Percentiles rank a stretch among this genome's conserved stretches.
phyloP scores from a whole-genome alignment of 2,797 vertebrate genomes.

The Erethizon dorsatum region DNA sequence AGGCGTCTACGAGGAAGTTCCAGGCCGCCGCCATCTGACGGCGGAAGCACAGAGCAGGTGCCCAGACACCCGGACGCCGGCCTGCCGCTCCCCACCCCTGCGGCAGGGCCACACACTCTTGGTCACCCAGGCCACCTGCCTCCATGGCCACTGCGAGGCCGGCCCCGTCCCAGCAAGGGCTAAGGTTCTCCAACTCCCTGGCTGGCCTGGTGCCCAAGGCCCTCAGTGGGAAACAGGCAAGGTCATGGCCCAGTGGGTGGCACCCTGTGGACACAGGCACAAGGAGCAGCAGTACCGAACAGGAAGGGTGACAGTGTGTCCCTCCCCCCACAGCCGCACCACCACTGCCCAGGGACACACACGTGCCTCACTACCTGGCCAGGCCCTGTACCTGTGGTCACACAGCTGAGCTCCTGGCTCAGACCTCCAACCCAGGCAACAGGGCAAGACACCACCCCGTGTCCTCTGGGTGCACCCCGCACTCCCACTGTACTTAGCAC shows the following conservation, averaged over 20 bases:
- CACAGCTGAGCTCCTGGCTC: neutral
- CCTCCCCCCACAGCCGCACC: neutral
- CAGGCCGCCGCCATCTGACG: neutral
- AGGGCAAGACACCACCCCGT: neutral
- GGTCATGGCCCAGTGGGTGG: neutral
- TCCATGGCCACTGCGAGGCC: neutral
- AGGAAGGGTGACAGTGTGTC: neutral
- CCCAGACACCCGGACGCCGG: neutral
- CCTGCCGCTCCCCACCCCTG: no score
- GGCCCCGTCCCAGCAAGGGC: neutral
- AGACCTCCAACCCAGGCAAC: neutral
- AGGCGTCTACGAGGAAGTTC: neutral
- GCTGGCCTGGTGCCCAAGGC: neutral
- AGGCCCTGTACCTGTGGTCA: neutral
- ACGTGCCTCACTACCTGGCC: neutral
- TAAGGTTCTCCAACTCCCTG: neutral
- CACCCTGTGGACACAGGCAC: neutral
- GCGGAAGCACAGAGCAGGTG: neutral
- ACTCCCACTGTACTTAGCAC: neutral
- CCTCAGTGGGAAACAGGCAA: neutral
- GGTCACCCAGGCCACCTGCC: neutral
- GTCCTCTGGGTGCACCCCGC: neutral
- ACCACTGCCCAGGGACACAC: neutral
- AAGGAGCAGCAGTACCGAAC: neutral
- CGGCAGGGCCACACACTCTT: neutral